Evolutionary conservation across 2,888 invertebrate species (phyloP), one percentile per base, ranked within the genome.

Genomic region (Acleris laterana): DNA sequence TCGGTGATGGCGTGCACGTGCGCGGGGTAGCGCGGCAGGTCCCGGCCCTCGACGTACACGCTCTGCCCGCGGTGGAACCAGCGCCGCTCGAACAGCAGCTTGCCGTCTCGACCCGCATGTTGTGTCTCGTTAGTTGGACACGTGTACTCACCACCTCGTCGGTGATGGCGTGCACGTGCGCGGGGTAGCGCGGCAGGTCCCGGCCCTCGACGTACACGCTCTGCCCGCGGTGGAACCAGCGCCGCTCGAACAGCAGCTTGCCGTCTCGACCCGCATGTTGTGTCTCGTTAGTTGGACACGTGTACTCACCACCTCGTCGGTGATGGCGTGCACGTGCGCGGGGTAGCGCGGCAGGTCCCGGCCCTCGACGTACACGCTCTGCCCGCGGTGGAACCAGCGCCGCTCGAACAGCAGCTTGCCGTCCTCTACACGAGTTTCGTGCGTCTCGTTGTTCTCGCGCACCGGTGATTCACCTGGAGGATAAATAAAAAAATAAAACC

Each of bases 201-300:
- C 96, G 95, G 19, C 98, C 97, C 88, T 98, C 98, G 3, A 98
- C 96, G 85, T 96, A 98, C 44, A 99, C 96, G 70, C 97, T 96
- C 89, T 99, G 98, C 0, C 98, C 98, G 70, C 98, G 94, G 81
- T 98, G 98, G 90, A 96, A 99, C 99, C 99, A 99, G 81, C 98
- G 94, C 72, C 98, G 95, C 89, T 99, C 98, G 89, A 98, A 98
- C 79, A 97, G 93, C 68, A 99, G 92, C 90, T 98, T 98, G 61
- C 98, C 98, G 90, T 98, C 89, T 99, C 99, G 73, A 99, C 98
- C 70, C 97, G 95, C 5, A 97, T 97, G 77, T 98, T 95, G 94
- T 71, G 94, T 85, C 58, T 94, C 83, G 52, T 83, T 81, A n/a
- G n/a, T n/a, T n/a, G n/a, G n/a, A n/a, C 38, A 16, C 42, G 19